Evolutionary conservation across 2,888 invertebrate species (phyloP).

Genomic region (Cerceris ruficornis): DNA sequence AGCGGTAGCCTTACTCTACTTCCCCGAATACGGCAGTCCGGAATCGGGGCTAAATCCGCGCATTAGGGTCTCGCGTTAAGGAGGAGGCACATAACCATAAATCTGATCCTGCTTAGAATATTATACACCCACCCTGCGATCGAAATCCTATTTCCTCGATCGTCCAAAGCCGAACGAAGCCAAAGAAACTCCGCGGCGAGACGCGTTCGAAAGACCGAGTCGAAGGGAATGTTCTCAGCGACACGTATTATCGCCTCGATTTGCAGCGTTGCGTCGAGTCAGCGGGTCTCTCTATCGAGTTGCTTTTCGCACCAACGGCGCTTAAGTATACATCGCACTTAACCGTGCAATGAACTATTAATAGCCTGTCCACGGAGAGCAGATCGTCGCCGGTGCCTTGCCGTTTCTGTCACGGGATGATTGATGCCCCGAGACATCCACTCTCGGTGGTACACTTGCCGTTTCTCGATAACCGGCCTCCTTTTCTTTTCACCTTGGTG

Average conservation of each 20-base stretch:
- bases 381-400: constrained; percentile 42
- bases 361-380: constrained; percentile 57
- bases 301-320: constrained; percentile 39
- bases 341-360: constrained; percentile 67
- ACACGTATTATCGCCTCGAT: constrained; percentile 20
- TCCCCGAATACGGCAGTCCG: neutral
- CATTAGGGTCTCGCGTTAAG: neutral
- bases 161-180: neutral
- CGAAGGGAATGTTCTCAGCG: constrained; percentile 12
- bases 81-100: neutral
- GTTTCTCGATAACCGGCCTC: constrained; percentile 26
- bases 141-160: neutral
- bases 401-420: constrained; percentile 55
- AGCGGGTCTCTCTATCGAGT: constrained; percentile 28
- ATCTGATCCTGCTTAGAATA: neutral
- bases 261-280: constrained; percentile 25
- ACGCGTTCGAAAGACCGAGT: neutral
- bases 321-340: constrained; percentile 57
- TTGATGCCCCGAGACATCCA: constrained; percentile 43
- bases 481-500: constrained; percentile 21
- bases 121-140: neutral
- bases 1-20: neutral
- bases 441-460: constrained; percentile 5
- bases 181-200: neutral
- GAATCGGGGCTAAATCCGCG: neutral